Percentiles rank a stretch among this genome's conserved stretches.
Evolutionary conservation across 2,797 vertebrate genomes (phyloP).

Genomic region (Rhynchonycteris naso): DNA sequence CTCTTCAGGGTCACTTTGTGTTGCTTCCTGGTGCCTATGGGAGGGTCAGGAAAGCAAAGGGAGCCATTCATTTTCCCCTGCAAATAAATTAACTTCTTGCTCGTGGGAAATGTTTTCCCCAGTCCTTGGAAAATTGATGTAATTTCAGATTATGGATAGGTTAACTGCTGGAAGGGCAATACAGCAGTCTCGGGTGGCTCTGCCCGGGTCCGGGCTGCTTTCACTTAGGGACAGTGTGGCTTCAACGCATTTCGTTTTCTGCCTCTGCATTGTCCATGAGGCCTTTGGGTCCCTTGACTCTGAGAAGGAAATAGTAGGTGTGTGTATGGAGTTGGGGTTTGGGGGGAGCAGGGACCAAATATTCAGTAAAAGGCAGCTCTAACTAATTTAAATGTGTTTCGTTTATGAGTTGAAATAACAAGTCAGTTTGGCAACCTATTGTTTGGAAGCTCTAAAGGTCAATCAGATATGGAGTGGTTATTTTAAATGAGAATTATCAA

Average conservation of each 20-base stretch:
- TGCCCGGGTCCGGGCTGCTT: neutral
- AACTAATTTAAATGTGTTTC: neutral
- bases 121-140: conserved; percentile 61
- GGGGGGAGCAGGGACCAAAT: neutral
- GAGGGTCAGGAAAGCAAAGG: conserved; percentile 67
- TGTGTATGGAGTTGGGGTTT: neutral
- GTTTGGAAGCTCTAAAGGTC: neutral
- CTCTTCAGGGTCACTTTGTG: conserved; percentile 8
- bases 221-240: neutral
- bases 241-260: neutral
- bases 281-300: neutral
- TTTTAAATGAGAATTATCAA: neutral
- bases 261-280: accelerated
- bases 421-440: neutral
- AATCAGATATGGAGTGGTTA: neutral
- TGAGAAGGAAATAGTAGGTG: neutral
- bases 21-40: conserved; percentile 53
- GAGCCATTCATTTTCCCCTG: conserved; percentile 58
- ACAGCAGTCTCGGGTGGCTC: neutral
- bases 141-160: conserved; percentile 67
- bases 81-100: conserved; percentile 62
- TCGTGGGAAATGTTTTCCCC: conserved; percentile 67
- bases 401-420: conserved; percentile 3
- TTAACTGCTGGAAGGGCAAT: neutral
- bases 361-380: neutral